A percentile compares a stretch with the other conserved stretches of the same genome.
These are phyloP conservation scores for Pollicipes pollicipes DNA, from an alignment of 1,140 invertebrate species.

Conservation along the genomic window DNA sequence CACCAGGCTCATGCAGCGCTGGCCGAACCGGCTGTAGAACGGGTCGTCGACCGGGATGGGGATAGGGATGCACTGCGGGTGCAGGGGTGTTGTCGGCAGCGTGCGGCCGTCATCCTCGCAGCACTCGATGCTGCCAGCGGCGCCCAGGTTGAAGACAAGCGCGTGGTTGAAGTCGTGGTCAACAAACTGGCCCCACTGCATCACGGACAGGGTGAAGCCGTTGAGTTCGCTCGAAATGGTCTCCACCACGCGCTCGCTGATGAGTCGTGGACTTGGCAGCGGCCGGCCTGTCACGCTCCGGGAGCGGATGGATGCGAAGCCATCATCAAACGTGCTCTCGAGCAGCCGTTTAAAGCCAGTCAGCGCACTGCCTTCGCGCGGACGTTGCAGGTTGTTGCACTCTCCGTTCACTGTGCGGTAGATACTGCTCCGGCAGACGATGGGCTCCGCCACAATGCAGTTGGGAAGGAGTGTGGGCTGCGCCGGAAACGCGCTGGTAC, in stretches of 20 bases:
- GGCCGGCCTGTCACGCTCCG: constrained; percentile 14
- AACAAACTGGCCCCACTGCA: constrained; percentile 65
- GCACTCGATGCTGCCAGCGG: constrained; percentile 16
- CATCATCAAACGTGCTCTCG: constrained; percentile 73
- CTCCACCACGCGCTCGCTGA: constrained; percentile 34
- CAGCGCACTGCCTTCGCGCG: constrained; percentile 61
- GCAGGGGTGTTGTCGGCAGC: constrained; percentile 9
- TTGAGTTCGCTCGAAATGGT: constrained; percentile 28
- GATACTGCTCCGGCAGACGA: constrained; percentile 37
- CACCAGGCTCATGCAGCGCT: constrained; percentile 41
- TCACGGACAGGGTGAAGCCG: constrained; percentile 41
- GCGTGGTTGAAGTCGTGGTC: constrained; percentile 50
- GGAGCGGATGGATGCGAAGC: constrained; percentile 49
- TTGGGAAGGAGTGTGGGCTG: background rate
- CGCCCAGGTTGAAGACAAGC: constrained; percentile 13
- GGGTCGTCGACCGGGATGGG: constrained; percentile 30
- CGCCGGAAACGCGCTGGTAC: background rate
- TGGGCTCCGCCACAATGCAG: background rate
- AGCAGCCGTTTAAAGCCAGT: constrained; percentile 69
- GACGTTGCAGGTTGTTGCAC: constrained; percentile 79
- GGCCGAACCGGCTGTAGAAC: constrained; percentile 19
- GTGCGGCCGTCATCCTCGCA: constrained; percentile 10
- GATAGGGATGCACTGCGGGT: constrained; percentile 56
- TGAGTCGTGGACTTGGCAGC: constrained; percentile 50
- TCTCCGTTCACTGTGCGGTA: constrained; percentile 76